Conservation (phyloP, 1,140 invertebrate genomes). For the Archegozetes longisetosus region DNA sequence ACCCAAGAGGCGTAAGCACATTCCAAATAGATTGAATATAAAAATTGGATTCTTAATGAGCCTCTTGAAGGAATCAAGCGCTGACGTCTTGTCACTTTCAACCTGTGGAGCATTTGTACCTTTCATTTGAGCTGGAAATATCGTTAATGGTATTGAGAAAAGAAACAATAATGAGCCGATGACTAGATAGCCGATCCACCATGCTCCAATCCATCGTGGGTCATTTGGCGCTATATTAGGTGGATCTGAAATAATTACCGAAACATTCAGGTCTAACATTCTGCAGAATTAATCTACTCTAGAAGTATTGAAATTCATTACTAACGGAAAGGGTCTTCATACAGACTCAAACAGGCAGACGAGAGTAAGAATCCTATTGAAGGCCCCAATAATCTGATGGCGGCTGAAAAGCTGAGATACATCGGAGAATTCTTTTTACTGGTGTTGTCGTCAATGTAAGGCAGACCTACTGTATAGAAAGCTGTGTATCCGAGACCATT, state of each 20-base stretch:
- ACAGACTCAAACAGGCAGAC: conserved; percentile 18
- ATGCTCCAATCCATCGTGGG: conserved; percentile 32
- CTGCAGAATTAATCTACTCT: too few relatives aligned
- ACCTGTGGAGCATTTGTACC: not conserved
- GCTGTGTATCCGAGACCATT: conserved; percentile 23
- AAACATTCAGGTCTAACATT: too few relatives aligned
- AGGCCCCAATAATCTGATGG: conserved; percentile 21
- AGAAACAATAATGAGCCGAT: conserved; percentile 19
- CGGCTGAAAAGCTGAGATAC: conserved; percentile 30
- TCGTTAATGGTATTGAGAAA: conserved; percentile 20
- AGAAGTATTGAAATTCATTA: too few relatives aligned
- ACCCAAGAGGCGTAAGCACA: conserved; percentile 49
- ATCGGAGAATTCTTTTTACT: conserved; percentile 25
- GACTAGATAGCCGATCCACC: conserved; percentile 37
- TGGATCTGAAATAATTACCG: too few relatives aligned
- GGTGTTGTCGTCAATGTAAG: conserved; percentile 28
- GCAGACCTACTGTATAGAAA: conserved; percentile 24
- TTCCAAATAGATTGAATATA: conserved; percentile 47
- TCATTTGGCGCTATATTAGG: conserved; percentile 14
- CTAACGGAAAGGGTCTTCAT: conserved; percentile 21
- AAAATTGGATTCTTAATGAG: conserved; percentile 46
- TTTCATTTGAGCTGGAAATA: conserved; percentile 20
- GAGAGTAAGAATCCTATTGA: conserved; percentile 21
- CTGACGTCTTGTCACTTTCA: too few relatives aligned
- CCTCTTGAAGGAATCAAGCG: not conserved